Evolutionary conservation across 2,113 vertebrate species (phyloP), one percentile per base, ranked within the genome.

Genomic region (Saiga tatarica): DNA sequence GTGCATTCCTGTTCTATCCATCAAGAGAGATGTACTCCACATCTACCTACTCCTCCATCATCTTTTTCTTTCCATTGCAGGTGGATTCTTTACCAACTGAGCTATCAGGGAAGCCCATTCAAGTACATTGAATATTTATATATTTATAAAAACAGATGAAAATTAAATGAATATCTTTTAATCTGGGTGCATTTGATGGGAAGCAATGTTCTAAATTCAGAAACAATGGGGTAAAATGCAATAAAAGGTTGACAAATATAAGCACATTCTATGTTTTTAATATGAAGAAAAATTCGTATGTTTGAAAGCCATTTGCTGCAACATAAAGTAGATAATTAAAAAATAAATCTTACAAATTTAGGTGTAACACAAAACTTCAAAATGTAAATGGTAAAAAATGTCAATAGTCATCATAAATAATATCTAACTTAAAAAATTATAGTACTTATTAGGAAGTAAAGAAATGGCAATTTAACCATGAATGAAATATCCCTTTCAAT

Each of bases 151-250:
- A 53, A 57, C 3, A 89, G 33, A 86, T 60, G 42, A 50, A 94
- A 81, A 64, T 47, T 76, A 83, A 62, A 76, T 71, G 13, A 84
- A n/a, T 87, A 74, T 86, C 88, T 95, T 79, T 90, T 45, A 84
- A 57, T 64, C 7, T 64, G 1, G 10, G 19, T 42, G 5, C 2
- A 2, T 26, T 1, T 76, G 30, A 6, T 42, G 2, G 36, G 15
- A 60, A 92, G 12, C 16, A 78, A 79, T 93, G 4, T 47, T 91
- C 28, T 57, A 78, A 87, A 3, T 45, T 96, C 17, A 89, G 2
- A 71, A 60, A 78, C 14, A 94, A 52, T 67, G 7, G 5, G 4
- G 7, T 39, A 62, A 82, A 90, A 17, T 1, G 16, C 7, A 85
- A 94, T 4, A 26, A 64, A 86, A 71, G 11, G 36, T 17, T 8